Evolutionary conservation across 64 coral and sea anemone genomes (phyloP), one percentile per base, ranked within the genome.

Genomic region (Pocillopora damicornis): DNA sequence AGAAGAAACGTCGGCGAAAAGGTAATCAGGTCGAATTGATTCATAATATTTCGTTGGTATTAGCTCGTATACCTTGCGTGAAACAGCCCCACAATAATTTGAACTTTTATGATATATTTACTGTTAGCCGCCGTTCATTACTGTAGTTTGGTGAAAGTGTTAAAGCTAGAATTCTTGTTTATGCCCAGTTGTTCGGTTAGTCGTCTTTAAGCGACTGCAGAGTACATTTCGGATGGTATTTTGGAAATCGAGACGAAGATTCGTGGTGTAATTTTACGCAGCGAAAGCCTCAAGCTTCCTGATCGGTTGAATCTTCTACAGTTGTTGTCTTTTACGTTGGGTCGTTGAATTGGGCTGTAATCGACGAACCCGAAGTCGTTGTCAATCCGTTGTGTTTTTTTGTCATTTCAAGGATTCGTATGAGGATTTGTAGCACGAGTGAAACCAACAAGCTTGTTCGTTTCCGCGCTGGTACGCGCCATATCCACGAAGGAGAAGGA

Each of bases 1-100:
- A 92, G 84, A 92, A 92, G 57, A 87, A 74, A 67, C 74, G 86
- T 58, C 89, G 64, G n/a, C 81, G 89, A 60, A 84, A 61, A 92
- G 90, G 90, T 92, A 92, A 92, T 87, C 13, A 15, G 76, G 30
- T 58, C 81, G 65, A 85, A 42, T 56, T 72, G 64, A 85, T 58
- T 85, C 63, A 72, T 85, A 59, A 72, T 67, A 83, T 85, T 45
- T 85, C 20, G 18, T 45, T 38, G 57, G 81, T 73, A 85, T 58
- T 72, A 66, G 81, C 81, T 85, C 20, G 64, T 66, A 83, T 72
- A 38, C 63, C 68, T 85, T 85, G 81, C 81, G 81, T 85, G 81
- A 85, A 85, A 63, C 72, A 22, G 63, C 38, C 64, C 37, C 72
- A 73, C 81, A n/a, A 85, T 83, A 85, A 85, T 85, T 85, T 85